A percentile compares a stretch with the other conserved stretches of the same genome.
Evolutionary conservation across 2,888 invertebrate genomes (phyloP).

Genomic region (Hypercompe scribonia): DNA sequence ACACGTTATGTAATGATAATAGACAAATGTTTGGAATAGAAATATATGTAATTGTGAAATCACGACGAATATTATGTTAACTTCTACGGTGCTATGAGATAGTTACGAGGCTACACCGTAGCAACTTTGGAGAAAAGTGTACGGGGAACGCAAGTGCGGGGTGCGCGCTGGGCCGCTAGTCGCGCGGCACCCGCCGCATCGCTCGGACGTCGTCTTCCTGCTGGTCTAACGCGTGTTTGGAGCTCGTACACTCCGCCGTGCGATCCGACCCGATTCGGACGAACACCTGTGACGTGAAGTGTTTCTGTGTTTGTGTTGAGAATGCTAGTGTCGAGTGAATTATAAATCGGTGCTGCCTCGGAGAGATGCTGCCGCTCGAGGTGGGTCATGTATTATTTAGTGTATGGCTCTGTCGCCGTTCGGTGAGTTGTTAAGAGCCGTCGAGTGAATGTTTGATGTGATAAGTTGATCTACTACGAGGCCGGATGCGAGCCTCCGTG

Average conservation of each 20-base stretch:
- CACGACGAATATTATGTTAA: conserved; percentile 49
- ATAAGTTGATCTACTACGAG: conserved; percentile 45
- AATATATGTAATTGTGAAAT: conserved; percentile 48
- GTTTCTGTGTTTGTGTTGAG: conserved; percentile 56
- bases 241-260: conserved; percentile 20
- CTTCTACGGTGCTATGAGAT: conserved; percentile 19
- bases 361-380: conserved; percentile 74
- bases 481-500: conserved; percentile 31
- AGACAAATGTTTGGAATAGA: conserved; percentile 32
- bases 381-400: conserved; percentile 65
- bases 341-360: conserved; percentile 64
- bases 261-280: conserved; percentile 21
- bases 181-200: conserved; percentile 67
- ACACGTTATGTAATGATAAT: conserved; percentile 18
- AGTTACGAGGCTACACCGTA: conserved; percentile 15
- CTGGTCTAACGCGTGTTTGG: conserved; percentile 21
- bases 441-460: conserved; percentile 55
- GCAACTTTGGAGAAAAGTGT: conserved; percentile 38
- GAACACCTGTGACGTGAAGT: conserved; percentile 53
- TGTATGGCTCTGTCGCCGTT: conserved; percentile 42
- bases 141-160: conserved; percentile 29
- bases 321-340: conserved; percentile 68
- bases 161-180: conserved; percentile 58
- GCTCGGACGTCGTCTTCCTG: conserved; percentile 24
- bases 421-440: conserved; percentile 46